Base-by-base conservation (phyloP, 2,888 invertebrate genomes). In the Cinara cedri region DNA sequence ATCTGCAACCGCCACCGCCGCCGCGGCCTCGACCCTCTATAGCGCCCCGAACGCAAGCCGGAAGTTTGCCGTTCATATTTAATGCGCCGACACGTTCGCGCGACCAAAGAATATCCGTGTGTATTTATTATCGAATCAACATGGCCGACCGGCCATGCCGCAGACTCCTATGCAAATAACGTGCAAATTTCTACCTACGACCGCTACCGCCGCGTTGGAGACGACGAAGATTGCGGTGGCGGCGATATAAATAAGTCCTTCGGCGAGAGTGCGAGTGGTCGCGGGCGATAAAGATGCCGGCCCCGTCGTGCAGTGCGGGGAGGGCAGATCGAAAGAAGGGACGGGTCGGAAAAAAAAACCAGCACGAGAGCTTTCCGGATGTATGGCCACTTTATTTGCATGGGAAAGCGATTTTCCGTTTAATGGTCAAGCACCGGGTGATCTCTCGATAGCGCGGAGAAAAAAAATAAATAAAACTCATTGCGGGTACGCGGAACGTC, bases 41-140 rank as follows among this genome's bases (percentile, higher is more conserved):
- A n/a, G n/a, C 34, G 34, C 24, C 3, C 34, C 42, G 13, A n/a
- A 11, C 42, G 14, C 63, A 11, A 11, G 16, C 54, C 60, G 78
- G 78, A 78, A 70, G 78, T 78, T 78, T 78, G 70, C 62, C 60
- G 78, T 78, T 78, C 78, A 62, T 70, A 60, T 78, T 78, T 78
- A 78, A 78, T 78, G 78, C 78, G 8, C 78, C 78, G 78, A 62
- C 78, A 78, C 78, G 78, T 78, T 51, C 68, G 26, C 70, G 54
- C 57, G 46, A 76, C 76, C 76, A 46, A 76, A 76, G 76, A 76
- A 57, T 66, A 66, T 65, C 66, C 57, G 70, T 21, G 57, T 70
- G 68, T 78, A 78, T 76, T 78, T 70, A 62, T 78, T 70, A 78
- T 78, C 78, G 68, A 78, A 78, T 78, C 78, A 70, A 78, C 57